Percentiles rank a stretch among this genome's conserved stretches.
phyloP scores from a whole-genome alignment of 64 coral and sea anemone species.

The Porites australiensis region DNA sequence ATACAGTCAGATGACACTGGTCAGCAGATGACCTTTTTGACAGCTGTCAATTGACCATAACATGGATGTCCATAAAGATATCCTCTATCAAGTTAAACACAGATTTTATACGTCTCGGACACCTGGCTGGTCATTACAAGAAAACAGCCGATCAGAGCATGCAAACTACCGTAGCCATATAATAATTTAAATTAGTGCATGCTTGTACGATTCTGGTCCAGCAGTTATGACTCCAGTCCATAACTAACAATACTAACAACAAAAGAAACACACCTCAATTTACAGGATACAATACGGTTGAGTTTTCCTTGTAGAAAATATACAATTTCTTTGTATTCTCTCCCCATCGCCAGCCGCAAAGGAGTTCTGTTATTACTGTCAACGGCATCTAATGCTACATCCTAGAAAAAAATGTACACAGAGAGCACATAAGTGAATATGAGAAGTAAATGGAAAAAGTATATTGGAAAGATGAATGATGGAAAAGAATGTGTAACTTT shows the following conservation, averaged over 20 bases:
- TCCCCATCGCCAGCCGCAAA: constrained; percentile 83
- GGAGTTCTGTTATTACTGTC: constrained; percentile 96
- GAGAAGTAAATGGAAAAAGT: neutral
- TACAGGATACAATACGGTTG: constrained; percentile 85
- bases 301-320: constrained; percentile 83
- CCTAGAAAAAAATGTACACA: constrained; percentile 29
- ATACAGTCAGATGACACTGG: no score
- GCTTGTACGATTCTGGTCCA: no score
- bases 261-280: constrained; percentile 69
- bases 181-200: no score
- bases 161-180: no score
- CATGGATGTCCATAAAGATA: no score
- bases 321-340: constrained; percentile 87
- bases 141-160: no score
- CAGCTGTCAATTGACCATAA: no score
- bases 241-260: neutral
- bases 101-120: no score
- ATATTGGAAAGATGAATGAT: neutral
- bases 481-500: neutral
- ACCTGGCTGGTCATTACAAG: no score
- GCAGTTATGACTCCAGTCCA: no score
- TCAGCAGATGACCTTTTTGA: no score
- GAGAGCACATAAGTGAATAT: neutral
- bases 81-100: no score
- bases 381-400: constrained; percentile 74